Evolutionary conservation across 1,140 invertebrate genomes (phyloP).

Genomic region (Melitaea cinxia): DNA sequence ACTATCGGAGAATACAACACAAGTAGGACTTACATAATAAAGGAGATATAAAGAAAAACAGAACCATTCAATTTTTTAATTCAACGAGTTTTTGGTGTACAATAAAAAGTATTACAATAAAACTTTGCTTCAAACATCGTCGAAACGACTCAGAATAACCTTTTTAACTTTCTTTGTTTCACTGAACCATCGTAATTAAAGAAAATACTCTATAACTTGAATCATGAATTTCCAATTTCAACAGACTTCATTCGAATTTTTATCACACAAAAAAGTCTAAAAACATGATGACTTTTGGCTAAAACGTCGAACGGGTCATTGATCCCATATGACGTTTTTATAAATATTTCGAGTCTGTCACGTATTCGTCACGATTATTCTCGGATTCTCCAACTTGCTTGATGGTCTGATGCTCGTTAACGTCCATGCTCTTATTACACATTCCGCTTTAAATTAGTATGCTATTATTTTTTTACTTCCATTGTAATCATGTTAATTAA

Average conservation of each 20-base stretch:
- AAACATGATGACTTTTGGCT: constrained; percentile 23
- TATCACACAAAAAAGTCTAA: not conserved
- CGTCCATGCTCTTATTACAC: constrained; percentile 38
- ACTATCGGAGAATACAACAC: not conserved
- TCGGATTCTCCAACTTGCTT: constrained; percentile 30
- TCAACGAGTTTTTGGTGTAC: constrained; percentile 32
- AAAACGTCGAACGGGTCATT: constrained; percentile 30
- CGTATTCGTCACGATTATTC: constrained; percentile 45
- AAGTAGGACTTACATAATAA: constrained; percentile 17
- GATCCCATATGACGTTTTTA: constrained; percentile 33
- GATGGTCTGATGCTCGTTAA: constrained; percentile 29
- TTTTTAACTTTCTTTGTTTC: constrained; percentile 57
- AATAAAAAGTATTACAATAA: constrained; percentile 37
- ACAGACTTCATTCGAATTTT: not conserved
- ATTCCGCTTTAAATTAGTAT: constrained; percentile 29
- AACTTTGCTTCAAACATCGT: constrained; percentile 56
- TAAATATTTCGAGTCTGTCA: constrained; percentile 42
- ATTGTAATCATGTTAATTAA: constrained; percentile 29
- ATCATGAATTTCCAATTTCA: constrained; percentile 40
- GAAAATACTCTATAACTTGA: constrained; percentile 45
- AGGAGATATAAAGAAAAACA: constrained; percentile 25
- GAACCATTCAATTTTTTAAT: constrained; percentile 31
- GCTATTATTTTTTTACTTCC: constrained; percentile 21
- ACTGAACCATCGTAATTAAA: constrained; percentile 62
- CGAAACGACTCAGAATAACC: constrained; percentile 46